These are phyloP conservation scores for Papilio elwesi DNA, from an alignment of 2,888 invertebrate species.

Conservation along the genomic window DNA sequence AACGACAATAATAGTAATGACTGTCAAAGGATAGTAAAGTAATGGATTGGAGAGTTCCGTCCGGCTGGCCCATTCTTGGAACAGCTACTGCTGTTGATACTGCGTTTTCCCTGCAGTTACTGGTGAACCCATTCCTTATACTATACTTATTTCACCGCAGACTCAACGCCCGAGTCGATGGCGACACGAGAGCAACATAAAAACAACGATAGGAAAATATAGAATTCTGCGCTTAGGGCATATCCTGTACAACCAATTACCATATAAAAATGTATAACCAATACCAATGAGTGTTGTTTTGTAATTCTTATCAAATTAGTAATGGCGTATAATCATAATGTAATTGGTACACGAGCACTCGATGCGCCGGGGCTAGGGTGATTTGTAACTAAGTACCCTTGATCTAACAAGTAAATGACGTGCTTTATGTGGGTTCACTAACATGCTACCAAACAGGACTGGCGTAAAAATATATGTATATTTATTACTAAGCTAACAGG, in stretches of 20 bases:
- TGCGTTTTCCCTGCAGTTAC: too few relatives aligned
- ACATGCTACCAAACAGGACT: not conserved
- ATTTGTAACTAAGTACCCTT: constrained; percentile 5
- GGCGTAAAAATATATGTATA: not conserved
- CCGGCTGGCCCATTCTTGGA: too few relatives aligned
- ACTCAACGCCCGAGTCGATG: too few relatives aligned
- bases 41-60: too few relatives aligned
- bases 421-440: not conserved
- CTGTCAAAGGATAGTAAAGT: too few relatives aligned
- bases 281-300: not conserved
- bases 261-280: not conserved
- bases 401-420: not conserved
- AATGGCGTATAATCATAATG: not conserved
- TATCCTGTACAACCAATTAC: constrained; percentile 9
- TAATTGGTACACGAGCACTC: constrained; percentile 34
- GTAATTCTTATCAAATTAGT: constrained; percentile 36
- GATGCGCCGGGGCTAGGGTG: constrained; percentile 18
- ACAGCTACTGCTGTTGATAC: too few relatives aligned
- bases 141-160: too few relatives aligned
- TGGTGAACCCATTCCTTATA: too few relatives aligned
- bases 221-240: not conserved
- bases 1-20: too few relatives aligned
- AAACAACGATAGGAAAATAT: not conserved
- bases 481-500: not conserved
- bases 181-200: too few relatives aligned